phyloP scores from a whole-genome alignment of 1,140 invertebrate species.

The Chionoecetes opilio region DNA sequence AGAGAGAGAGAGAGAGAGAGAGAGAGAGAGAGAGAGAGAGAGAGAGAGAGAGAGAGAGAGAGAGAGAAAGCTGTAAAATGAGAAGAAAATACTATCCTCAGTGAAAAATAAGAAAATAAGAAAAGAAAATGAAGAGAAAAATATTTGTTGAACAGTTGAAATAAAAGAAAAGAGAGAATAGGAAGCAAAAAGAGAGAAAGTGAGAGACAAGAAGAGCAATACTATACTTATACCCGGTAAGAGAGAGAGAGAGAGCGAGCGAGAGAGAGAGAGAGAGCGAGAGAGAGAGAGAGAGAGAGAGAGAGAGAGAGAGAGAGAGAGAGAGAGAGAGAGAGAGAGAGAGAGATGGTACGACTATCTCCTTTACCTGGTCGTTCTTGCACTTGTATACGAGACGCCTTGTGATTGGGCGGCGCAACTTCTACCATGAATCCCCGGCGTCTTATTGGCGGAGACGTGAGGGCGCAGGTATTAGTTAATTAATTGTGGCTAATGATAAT shows the following conservation, averaged over 20 bases:
- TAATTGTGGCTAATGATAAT: background rate
- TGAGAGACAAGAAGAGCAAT: no score
- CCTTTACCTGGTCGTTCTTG: background rate
- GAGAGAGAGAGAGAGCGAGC: background rate
- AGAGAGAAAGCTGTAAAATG: background rate
- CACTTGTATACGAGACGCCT: background rate
- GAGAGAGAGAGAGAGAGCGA: background rate
- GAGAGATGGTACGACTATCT: background rate
- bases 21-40: background rate
- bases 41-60: background rate
- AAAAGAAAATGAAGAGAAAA: no score
- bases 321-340: constrained; percentile 27
- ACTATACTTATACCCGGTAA: no score
- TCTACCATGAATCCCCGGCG: background rate
- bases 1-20: background rate
- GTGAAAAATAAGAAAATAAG: background rate
- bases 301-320: constrained; percentile 27
- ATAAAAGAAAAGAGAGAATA: no score
- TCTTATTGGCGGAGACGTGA: background rate
- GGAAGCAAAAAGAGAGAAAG: no score
- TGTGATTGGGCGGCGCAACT: background rate
- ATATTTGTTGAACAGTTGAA: no score
- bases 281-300: constrained; percentile 27
- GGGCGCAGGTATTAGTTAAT: background rate
- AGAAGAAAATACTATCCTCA: no score